Conservation (phyloP, 2,797 vertebrate genomes). For the Myiotriccus ornatus region DNA sequence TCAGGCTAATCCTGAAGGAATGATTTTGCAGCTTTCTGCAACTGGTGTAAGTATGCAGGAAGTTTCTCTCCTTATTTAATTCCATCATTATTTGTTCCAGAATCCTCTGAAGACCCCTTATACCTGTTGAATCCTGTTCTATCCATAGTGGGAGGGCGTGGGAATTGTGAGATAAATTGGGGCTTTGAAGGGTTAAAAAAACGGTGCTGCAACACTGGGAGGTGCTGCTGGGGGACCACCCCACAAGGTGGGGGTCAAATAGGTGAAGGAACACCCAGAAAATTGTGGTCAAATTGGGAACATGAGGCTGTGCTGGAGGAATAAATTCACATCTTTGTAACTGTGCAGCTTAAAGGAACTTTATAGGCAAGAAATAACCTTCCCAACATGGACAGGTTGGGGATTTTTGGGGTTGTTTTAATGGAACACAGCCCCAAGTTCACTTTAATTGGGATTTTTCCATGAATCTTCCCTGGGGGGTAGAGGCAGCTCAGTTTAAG, state of each 20-base stretch:
- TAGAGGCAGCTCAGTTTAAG: neutral
- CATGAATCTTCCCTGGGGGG: accelerated
- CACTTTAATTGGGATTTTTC: neutral
- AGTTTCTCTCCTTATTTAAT: neutral
- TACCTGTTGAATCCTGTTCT: neutral
- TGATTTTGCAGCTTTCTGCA: neutral
- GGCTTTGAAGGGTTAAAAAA: neutral
- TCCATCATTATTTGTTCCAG: neutral
- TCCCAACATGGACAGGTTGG: no score
- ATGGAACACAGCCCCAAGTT: neutral
- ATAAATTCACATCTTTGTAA: neutral
- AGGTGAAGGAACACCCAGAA: neutral
- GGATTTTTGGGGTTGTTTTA: neutral
- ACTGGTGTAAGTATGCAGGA: neutral
- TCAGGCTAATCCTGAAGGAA: neutral
- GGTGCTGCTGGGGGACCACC: neutral
- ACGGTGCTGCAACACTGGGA: neutral
- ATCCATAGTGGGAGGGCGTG: neutral
- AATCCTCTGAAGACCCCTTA: neutral
- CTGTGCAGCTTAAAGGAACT: neutral
- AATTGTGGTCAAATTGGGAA: neutral
- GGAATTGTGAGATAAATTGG: neutral
- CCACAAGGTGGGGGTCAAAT: neutral
- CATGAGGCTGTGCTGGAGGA: neutral
- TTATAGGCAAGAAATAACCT: neutral